Percentiles rank a stretch among this genome's conserved stretches.
Conservation (phyloP, 2,113 vertebrate species). For the Pimephales promelas region DNA sequence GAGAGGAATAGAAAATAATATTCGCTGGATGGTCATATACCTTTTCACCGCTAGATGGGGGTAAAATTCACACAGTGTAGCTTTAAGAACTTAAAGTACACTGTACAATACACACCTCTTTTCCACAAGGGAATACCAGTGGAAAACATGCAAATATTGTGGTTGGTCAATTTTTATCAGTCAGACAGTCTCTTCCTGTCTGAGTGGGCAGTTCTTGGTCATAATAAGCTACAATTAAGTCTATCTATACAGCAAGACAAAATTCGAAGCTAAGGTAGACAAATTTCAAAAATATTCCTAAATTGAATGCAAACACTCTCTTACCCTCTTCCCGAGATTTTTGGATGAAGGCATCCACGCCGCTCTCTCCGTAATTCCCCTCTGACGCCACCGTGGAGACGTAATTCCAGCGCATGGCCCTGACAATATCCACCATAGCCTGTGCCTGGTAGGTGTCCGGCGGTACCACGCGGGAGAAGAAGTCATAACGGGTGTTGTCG, state of each 20-base stretch:
- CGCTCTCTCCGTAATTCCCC: conserved; percentile 96
- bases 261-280: background rate
- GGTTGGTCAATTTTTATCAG: background rate
- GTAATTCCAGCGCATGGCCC: conserved; percentile 92
- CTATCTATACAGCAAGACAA: background rate
- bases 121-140: background rate
- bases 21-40: no score
- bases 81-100: background rate
- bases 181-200: background rate
- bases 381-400: conserved; percentile 94
- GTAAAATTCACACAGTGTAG: no score
- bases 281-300: background rate
- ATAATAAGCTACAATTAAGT: background rate
- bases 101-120: background rate
- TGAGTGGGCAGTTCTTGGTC: background rate
- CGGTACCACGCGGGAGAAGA: conserved; percentile 95
- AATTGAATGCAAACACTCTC: conserved; percentile 53
- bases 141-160: background rate
- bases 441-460: conserved; percentile 98
- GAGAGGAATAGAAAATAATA: no score
- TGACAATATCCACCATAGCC: conserved; percentile 98
- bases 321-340: conserved; percentile 95
- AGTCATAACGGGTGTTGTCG: conserved; percentile 97
- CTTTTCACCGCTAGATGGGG: no score
- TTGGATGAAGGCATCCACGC: conserved; percentile 94